Evolutionary conservation across 1,140 invertebrate genomes (phyloP).

Genomic region (Hylaeus volcanicus): DNA sequence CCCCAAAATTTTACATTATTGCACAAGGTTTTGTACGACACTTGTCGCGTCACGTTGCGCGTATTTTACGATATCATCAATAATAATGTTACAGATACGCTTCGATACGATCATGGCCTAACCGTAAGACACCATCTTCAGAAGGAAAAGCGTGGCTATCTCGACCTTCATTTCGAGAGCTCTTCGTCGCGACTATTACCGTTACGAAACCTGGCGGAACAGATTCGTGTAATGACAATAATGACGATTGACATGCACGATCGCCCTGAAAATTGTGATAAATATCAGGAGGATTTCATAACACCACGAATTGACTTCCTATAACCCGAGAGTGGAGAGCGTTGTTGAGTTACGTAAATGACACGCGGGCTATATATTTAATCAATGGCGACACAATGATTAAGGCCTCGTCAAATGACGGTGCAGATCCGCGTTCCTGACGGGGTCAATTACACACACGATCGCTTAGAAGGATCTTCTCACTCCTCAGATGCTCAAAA

Average conservation of each 20-base stretch:
- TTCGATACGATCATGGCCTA: no score
- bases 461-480: no score
- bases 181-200: no score
- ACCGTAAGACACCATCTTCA: no score
- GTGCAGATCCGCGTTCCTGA: background rate
- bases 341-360: background rate
- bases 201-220: background rate
- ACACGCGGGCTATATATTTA: background rate
- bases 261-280: background rate
- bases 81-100: no score
- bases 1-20: no score
- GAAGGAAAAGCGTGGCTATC: background rate
- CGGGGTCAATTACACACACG: no score
- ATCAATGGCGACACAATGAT: slow-evolving; percentile 24
- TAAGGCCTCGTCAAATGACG: slow-evolving; percentile 1
- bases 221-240: background rate
- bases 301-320: slow-evolving; percentile 30
- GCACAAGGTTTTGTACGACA: no score
- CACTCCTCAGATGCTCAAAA: no score
- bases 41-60: no score
- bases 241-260: slow-evolving; percentile 15
- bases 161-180: background rate
- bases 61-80: no score
- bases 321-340: background rate
- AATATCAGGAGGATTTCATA: slow-evolving; percentile 1